Conservation (phyloP, 2,113 vertebrate genomes). For the Elgaria multicarinata region DNA sequence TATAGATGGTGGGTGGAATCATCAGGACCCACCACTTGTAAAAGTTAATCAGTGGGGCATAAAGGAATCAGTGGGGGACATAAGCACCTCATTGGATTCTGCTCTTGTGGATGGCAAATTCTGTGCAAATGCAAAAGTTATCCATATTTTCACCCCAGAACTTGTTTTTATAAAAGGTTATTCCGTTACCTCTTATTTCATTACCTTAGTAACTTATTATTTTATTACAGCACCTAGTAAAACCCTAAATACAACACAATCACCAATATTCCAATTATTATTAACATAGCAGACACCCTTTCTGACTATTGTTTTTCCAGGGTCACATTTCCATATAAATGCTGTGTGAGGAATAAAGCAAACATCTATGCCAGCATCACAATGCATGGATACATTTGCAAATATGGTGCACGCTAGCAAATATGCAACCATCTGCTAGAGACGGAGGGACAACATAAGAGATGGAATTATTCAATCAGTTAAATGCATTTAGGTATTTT, state of each 20-base stretch:
- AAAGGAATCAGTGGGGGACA: too few species aligned
- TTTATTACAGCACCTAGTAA: neutral
- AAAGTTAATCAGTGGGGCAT: too few species aligned
- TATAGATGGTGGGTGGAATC: too few species aligned
- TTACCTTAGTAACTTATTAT: neutral
- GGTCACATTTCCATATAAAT: slow-evolving; percentile 44
- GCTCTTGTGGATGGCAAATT: neutral
- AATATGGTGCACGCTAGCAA: slow-evolving; percentile 57
- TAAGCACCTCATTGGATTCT: too few species aligned
- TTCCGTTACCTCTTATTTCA: neutral
- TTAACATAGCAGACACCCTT: neutral
- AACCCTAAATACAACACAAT: neutral
- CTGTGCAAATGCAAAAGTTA: neutral
- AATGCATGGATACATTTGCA: slow-evolving; percentile 27
- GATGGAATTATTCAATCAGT: slow-evolving; percentile 73
- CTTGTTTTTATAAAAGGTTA: neutral
- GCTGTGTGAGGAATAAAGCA: slow-evolving; percentile 41
- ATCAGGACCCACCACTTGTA: too few species aligned
- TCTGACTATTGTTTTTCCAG: slow-evolving; percentile 15
- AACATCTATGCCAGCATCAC: slow-evolving; percentile 44
- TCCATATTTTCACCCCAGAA: neutral
- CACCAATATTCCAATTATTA: neutral
- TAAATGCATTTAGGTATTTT: slow-evolving; percentile 76
- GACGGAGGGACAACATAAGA: slow-evolving; percentile 64
- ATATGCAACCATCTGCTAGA: slow-evolving; percentile 62